Evolutionary conservation across 2,113 vertebrate species (phyloP).

Genomic region (Phrynosoma platyrhinos): DNA sequence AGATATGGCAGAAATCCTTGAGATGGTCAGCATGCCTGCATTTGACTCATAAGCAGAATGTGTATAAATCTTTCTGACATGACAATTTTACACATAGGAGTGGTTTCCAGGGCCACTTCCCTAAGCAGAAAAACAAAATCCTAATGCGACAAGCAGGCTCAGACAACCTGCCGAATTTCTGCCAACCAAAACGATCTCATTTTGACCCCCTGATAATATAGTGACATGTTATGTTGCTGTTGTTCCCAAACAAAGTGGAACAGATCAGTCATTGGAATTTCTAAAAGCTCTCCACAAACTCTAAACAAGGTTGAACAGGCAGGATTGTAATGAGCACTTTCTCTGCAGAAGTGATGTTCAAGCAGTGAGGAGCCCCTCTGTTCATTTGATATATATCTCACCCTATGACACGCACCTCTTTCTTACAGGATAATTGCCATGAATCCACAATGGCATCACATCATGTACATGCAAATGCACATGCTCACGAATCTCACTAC

Average conservation of each 20-base stretch:
- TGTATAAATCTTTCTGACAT: conserved; percentile 6
- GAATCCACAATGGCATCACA: conserved; percentile 22
- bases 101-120: conserved; percentile 8
- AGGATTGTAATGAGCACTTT: conserved; percentile 51
- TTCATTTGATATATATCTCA: conserved; percentile 33
- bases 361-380: conserved; percentile 8
- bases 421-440: conserved; percentile 4
- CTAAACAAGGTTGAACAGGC: conserved; percentile 54
- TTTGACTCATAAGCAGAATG: background rate
- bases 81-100: conserved; percentile 18
- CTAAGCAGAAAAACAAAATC: background rate
- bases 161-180: conserved; percentile 13
- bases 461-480: background rate
- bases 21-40: background rate
- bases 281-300: conserved; percentile 53
- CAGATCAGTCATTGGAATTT: conserved; percentile 32
- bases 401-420: conserved; percentile 15
- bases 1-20: background rate
- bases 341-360: conserved; percentile 53
- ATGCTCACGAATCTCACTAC: background rate
- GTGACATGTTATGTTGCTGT: conserved; percentile 13
- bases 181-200: conserved; percentile 20
- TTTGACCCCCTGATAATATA: conserved; percentile 20
- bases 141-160: background rate
- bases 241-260: conserved; percentile 33